Percentiles rank a stretch among this genome's conserved stretches.
phyloP scores from a whole-genome alignment of 2,888 invertebrate species.

The Platynereis dumerilii region DNA sequence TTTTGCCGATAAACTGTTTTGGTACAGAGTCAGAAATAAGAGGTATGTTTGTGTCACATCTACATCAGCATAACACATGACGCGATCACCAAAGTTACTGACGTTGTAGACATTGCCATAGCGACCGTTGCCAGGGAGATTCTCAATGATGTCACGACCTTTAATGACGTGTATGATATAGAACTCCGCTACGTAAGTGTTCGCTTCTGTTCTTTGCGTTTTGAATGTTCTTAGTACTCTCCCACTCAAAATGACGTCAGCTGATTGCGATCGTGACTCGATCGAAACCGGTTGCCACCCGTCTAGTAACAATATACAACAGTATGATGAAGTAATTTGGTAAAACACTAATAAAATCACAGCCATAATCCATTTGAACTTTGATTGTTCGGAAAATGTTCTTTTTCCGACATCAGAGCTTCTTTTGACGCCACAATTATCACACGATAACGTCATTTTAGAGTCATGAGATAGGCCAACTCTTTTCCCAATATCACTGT shows the following conservation, averaged over 20 bases:
- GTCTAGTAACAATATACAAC: slow-evolving; percentile 56
- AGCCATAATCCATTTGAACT: too few species aligned
- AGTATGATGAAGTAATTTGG: too few species aligned
- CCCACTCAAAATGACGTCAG: slow-evolving; percentile 51
- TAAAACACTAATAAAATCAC: too few species aligned
- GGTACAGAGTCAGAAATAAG: slow-evolving; percentile 55
- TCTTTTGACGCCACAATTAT: too few species aligned
- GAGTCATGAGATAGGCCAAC: too few species aligned
- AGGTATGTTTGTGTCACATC: slow-evolving; percentile 50
- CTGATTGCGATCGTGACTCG: slow-evolving; percentile 46
- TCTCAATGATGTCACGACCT: slow-evolving; percentile 40
- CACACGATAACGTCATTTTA: too few species aligned
- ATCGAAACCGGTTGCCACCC: slow-evolving; percentile 58
- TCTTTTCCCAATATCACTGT: too few species aligned
- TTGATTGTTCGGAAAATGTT: too few species aligned
- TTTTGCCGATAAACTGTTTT: slow-evolving; percentile 54
- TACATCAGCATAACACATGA: slow-evolving; percentile 59
- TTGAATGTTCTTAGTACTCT: slow-evolving; percentile 48
- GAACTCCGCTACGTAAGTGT: slow-evolving; percentile 52
- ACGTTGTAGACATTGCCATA: slow-evolving; percentile 47
- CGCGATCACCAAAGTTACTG: slow-evolving; percentile 59
- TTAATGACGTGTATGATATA: slow-evolving; percentile 47
- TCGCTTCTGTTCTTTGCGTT: slow-evolving; percentile 42
- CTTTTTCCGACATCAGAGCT: too few species aligned
- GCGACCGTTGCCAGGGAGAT: slow-evolving; percentile 26